Percentiles rank a stretch among this genome's conserved stretches.
Evolutionary conservation across 1,140 invertebrate species (phyloP).

Genomic region (Drosophila santomea): DNA sequence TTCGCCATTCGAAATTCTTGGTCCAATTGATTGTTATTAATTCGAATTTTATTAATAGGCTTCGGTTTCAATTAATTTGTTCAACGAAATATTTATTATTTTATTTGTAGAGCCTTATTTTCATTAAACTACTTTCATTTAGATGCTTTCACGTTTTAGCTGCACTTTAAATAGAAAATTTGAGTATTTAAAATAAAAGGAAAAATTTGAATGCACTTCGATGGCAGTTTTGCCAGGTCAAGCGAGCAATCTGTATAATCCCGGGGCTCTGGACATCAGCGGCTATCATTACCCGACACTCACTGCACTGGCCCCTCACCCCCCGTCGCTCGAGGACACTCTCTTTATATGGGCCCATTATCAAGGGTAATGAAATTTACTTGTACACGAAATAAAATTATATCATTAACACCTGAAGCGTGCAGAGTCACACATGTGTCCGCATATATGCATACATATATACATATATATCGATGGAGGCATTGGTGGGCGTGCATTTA

Average conservation of each 20-base stretch:
- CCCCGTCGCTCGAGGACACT: conserved; percentile 6
- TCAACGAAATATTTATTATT: too few species aligned
- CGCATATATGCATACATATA: not conserved
- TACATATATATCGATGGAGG: conserved; percentile 17
- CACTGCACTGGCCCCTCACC: not conserved
- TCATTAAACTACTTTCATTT: not conserved
- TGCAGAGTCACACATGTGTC: conserved; percentile 34
- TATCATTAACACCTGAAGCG: conserved; percentile 78
- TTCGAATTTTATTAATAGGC: not conserved
- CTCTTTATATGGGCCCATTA: conserved; percentile 57
- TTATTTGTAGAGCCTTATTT: not conserved
- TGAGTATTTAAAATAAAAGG: not conserved
- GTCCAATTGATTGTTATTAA: not conserved
- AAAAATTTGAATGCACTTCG: not conserved
- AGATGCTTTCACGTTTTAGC: not conserved
- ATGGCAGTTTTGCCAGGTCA: conserved; percentile 7
- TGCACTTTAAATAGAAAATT: not conserved
- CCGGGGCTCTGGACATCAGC: conserved; percentile 30
- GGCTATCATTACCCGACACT: conserved; percentile 43
- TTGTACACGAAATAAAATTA: conserved; percentile 75
- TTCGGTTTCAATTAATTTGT: not conserved
- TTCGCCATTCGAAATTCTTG: not conserved
- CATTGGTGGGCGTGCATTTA: conserved; percentile 21
- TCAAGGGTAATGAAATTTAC: conserved; percentile 79
- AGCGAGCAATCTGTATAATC: conserved; percentile 38